Evolutionary conservation across 2,113 vertebrate genomes (phyloP), one percentile per base, ranked within the genome.

Genomic region (Eulacestoma nigropectus): DNA sequence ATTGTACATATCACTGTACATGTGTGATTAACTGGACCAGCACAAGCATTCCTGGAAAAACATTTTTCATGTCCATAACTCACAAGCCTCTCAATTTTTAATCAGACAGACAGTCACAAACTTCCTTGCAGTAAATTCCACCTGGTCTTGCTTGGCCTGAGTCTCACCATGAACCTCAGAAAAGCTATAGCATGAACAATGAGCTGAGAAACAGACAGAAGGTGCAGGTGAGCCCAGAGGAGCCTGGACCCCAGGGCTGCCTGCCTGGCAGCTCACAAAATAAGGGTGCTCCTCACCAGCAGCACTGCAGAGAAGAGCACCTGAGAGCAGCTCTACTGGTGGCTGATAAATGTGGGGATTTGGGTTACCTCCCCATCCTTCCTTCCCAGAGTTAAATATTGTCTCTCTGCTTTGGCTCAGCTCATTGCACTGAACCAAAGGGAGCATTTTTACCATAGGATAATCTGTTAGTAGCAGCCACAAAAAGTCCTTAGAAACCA

Each of bases 201-300:
- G 30, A 73, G 50, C 29, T 65, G 27, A 89, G 23, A 62, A 86
- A 69, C 14, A 74, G 16, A 27, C 20, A 57, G 47, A 74, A 88
- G 22, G 20, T 20, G 1, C 29, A 57, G 57, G 5, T 0, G 0
- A 94, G 27, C 9, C 25, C 56, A 67, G 18, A 62, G 27, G 16
- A 74, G 11, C 41, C 85, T 59, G 63, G 49, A 46, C 9, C 8
- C 15, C 35, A 26, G 35, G 29, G 16, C 29, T 30, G 17, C 7
- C 26, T 25, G n/a, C 84, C 74, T 11, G 2, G 27, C 39, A 76
- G 21, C 64, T 80, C 91, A 55, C 79, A 79, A 25, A 60, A 42
- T 67, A 67, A 70, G 16, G 8, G 10, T 74, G 7, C 15, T 63
- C 25, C 33, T 74, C n/a, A n/a, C 10, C 29, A 50, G 18, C 35